These are phyloP conservation scores for Otus sunia DNA, from an alignment of 2,113 vertebrate species.

Conservation along the genomic window DNA sequence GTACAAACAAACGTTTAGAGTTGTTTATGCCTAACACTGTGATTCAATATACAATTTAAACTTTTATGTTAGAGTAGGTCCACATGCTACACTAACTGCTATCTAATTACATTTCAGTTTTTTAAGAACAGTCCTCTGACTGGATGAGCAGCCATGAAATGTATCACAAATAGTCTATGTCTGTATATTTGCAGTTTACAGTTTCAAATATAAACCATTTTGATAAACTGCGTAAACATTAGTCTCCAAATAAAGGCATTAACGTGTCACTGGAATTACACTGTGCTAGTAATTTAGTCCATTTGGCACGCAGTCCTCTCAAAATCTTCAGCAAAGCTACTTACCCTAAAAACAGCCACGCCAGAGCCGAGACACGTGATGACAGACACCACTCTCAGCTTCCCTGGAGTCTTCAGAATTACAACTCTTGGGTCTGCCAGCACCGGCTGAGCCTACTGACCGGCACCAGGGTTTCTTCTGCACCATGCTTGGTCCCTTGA, in stretches of 20 bases:
- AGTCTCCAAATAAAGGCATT: background rate
- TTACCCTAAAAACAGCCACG: background rate
- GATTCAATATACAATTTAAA: background rate
- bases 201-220: background rate
- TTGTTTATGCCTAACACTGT: background rate
- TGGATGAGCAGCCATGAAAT: background rate
- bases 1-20: background rate
- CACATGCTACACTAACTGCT: background rate
- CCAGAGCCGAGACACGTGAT: background rate
- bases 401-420: background rate
- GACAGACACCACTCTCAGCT: background rate
- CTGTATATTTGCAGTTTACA: background rate
- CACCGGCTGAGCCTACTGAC: accelerated
- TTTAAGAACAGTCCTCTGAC: background rate
- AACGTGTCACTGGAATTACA: background rate
- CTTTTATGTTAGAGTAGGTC: background rate
- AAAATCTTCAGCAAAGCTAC: conserved; percentile 30
- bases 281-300: background rate
- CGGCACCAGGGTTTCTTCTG: accelerated
- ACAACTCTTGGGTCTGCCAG: background rate
- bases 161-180: background rate
- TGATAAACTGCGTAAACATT: background rate
- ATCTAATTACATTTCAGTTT: background rate
- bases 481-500: accelerated
- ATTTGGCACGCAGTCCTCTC: background rate